Conservation (phyloP, 2,888 invertebrate species). For the Microctonus hyperodae region DNA sequence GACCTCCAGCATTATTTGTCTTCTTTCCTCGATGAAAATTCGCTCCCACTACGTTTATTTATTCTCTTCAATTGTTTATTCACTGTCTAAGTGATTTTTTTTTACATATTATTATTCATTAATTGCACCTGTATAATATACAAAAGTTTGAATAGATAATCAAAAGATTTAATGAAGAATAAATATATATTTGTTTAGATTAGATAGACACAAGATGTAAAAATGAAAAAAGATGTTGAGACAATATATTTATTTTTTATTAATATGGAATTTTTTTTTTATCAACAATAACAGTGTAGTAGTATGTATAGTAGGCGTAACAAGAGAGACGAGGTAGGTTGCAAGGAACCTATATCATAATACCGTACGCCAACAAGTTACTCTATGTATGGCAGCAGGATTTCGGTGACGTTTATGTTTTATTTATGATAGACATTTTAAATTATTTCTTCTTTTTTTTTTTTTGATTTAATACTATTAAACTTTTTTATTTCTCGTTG, state of each 20-base stretch:
- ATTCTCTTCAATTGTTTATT: background rate
- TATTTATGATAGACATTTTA: constrained; percentile 5
- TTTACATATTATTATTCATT: too few relatives aligned
- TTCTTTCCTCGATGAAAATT: background rate
- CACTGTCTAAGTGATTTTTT: too few relatives aligned
- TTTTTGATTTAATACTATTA: background rate
- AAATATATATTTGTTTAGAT: too few relatives aligned
- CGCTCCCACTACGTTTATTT: background rate
- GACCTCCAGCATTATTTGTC: background rate
- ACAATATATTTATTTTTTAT: constrained; percentile 63
- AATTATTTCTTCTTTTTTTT: constrained; percentile 16
- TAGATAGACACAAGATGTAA: background rate
- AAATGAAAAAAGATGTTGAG: constrained; percentile 48
- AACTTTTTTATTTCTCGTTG: background rate
- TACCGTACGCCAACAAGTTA: constrained; percentile 60
- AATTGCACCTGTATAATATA: too few relatives aligned
- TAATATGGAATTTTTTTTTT: constrained; percentile 60
- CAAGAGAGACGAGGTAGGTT: constrained; percentile 63
- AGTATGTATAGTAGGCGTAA: constrained; percentile 58
- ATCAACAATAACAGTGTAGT: constrained; percentile 63
- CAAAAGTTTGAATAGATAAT: too few relatives aligned
- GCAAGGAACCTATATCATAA: constrained; percentile 57
- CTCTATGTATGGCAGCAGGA: constrained; percentile 34
- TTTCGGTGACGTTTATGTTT: constrained; percentile 32
- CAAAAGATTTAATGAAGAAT: too few relatives aligned